phyloP scores from a whole-genome alignment of 2,797 vertebrate genomes.

The Lindbergichthys nudifrons region DNA sequence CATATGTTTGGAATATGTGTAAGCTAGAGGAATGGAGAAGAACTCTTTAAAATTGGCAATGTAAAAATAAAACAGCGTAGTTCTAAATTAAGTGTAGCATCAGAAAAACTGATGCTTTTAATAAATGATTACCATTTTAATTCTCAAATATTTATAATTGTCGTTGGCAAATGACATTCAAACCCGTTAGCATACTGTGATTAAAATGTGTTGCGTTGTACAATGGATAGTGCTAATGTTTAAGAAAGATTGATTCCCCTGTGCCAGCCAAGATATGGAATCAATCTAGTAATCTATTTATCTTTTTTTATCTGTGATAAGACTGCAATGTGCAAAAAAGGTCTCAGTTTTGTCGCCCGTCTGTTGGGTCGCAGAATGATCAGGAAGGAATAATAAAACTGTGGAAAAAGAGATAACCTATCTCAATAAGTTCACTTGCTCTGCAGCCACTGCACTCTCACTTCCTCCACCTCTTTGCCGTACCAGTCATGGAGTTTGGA shows the following conservation, averaged over 20 bases:
- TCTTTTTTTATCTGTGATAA: not conserved
- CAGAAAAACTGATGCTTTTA: conserved; percentile 11
- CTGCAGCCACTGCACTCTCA: conserved; percentile 88
- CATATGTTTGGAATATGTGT: not conserved
- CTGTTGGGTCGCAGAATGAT: conserved; percentile 26
- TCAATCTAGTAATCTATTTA: conserved; percentile 6
- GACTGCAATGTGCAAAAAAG: conserved; percentile 6
- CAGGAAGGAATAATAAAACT: conserved; percentile 52
- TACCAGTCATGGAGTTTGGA: conserved; percentile 90
- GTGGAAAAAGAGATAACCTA: conserved; percentile 14
- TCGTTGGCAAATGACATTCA: conserved; percentile 12
- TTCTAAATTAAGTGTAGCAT: conserved; percentile 6
- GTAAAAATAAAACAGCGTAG: not conserved
- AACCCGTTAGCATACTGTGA: conserved; percentile 1
- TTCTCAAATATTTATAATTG: conserved; percentile 5
- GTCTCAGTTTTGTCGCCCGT: not conserved
- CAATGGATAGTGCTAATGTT: conserved; percentile 31
- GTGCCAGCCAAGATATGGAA: conserved; percentile 57
- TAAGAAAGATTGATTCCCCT: conserved; percentile 35
- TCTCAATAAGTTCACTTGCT: conserved; percentile 68
- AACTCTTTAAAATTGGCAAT: not conserved
- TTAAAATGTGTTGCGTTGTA: conserved; percentile 24
- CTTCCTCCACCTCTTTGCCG: conserved; percentile 87
- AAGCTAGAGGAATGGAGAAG: not conserved
- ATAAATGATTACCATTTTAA: conserved; percentile 19